phyloP scores from a whole-genome alignment of 2,113 vertebrate genomes.

The Neopipo cinnamomea region DNA sequence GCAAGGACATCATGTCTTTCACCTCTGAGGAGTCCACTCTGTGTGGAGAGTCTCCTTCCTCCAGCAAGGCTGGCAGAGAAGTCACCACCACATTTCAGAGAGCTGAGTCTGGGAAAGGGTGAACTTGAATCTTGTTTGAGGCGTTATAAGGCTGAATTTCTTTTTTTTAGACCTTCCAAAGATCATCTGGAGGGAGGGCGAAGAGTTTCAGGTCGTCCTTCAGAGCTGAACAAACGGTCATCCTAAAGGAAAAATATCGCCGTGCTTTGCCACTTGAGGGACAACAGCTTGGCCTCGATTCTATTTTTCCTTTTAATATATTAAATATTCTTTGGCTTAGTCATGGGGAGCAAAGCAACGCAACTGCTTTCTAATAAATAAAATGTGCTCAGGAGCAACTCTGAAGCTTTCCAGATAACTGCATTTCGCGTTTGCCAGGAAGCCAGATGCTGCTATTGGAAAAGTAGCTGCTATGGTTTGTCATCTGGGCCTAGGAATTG shows the following conservation, averaged over 20 bases:
- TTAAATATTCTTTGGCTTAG: constrained; percentile 63
- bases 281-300: constrained; percentile 14
- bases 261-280: neutral
- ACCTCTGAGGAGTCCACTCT: neutral
- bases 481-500: constrained; percentile 69
- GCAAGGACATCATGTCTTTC: neutral
- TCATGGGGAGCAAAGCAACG: constrained; percentile 43
- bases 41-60: neutral
- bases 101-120: neutral
- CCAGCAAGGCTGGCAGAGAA: neutral
- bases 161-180: neutral
- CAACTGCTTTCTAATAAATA: constrained; percentile 71
- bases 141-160: neutral
- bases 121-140: neutral
- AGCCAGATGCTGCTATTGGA: constrained; percentile 76
- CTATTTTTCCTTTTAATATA: constrained; percentile 51
- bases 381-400: constrained; percentile 54
- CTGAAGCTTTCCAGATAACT: constrained; percentile 56
- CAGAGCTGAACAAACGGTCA: neutral
- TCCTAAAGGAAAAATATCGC: neutral
- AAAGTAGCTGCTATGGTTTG: constrained; percentile 76
- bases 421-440: constrained; percentile 59
- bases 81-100: neutral
- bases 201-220: neutral
- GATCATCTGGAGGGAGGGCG: neutral